Evolutionary conservation across 2,888 invertebrate genomes (phyloP).

Genomic region (Erannis defoliaria): DNA sequence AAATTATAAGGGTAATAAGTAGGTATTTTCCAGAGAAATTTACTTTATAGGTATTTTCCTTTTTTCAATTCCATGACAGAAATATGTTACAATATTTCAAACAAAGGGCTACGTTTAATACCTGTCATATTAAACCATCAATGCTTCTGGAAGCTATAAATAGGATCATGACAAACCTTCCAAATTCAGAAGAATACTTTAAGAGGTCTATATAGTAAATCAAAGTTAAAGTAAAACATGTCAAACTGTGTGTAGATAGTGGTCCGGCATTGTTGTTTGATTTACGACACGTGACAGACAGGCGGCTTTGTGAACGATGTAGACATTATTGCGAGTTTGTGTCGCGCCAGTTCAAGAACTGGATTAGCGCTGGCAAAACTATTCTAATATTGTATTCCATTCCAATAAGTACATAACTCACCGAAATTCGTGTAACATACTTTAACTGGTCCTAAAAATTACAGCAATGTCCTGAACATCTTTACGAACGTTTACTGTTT

Average conservation of each 20-base stretch:
- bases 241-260: constrained; percentile 54
- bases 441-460: no score
- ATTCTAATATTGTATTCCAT: no score
- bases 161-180: constrained; percentile 30
- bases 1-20: neutral
- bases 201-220: constrained; percentile 42
- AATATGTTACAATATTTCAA: neutral
- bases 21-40: no score
- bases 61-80: neutral
- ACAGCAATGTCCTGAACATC: no score
- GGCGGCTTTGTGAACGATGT: constrained; percentile 38
- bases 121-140: constrained; percentile 9
- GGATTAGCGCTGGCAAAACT: neutral
- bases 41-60: no score
- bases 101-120: constrained; percentile 1
- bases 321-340: constrained; percentile 22
- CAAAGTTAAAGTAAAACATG: constrained; percentile 44
- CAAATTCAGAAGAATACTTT: constrained; percentile 34
- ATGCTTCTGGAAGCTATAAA: constrained; percentile 14
- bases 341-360: constrained; percentile 4
- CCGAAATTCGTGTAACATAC: no score
- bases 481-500: no score
- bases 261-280: constrained; percentile 58
- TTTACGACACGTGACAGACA: constrained; percentile 53
- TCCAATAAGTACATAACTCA: no score